phyloP scores from a whole-genome alignment of 2,797 vertebrate genomes.

The Rhadinocentrus ornatus region DNA sequence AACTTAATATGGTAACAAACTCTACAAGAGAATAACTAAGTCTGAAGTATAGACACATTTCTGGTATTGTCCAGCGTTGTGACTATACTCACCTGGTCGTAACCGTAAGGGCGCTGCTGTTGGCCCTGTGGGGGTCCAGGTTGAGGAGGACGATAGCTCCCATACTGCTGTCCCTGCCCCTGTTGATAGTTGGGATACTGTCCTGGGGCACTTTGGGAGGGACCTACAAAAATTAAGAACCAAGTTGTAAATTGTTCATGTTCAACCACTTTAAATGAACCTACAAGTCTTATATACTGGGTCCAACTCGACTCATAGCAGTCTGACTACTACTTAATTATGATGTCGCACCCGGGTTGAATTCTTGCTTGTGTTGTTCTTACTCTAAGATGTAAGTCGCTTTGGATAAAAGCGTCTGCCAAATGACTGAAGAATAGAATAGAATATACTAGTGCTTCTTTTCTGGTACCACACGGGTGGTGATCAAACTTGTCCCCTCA shows the following conservation, averaged over 20 bases:
- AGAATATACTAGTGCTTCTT: not conserved
- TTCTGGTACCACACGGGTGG: not conserved
- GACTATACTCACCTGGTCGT: slow-evolving; percentile 92
- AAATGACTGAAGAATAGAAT: no score
- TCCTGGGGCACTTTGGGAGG: slow-evolving; percentile 91
- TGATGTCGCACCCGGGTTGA: no score
- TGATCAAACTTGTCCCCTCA: not conserved
- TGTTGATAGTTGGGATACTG: slow-evolving; percentile 98
- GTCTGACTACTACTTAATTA: no score
- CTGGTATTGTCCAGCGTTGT: slow-evolving; percentile 31
- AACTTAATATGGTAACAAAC: slow-evolving; percentile 40
- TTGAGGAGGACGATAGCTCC: slow-evolving; percentile 92
- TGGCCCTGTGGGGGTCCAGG: slow-evolving; percentile 95
- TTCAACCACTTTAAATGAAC: not conserved
- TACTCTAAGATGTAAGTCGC: no score
- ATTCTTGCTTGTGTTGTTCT: no score
- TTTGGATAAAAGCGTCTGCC: no score
- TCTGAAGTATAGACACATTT: slow-evolving; percentile 24
- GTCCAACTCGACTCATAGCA: no score
- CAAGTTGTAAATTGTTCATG: not conserved
- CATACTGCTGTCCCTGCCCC: slow-evolving; percentile 97
- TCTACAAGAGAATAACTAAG: slow-evolving; percentile 44
- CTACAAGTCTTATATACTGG: no score
- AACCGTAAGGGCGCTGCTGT: slow-evolving; percentile 97
- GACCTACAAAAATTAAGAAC: slow-evolving; percentile 78